Evolutionary conservation across 2,888 invertebrate species (phyloP).

Genomic region (Ennomos quercinarius): DNA sequence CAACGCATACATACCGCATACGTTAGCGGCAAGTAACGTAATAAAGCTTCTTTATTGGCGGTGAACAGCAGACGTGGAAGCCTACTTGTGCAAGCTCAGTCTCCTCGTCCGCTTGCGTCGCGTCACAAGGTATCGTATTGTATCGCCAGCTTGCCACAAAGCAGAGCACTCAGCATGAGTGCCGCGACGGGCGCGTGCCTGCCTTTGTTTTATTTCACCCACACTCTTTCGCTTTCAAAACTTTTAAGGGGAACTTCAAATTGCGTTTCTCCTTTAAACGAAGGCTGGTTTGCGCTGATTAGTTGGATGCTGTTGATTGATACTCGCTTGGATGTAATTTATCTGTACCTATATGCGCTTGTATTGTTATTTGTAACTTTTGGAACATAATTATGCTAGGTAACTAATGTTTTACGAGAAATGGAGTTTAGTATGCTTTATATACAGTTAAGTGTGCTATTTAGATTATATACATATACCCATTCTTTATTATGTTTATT

Average conservation of each 20-base stretch:
- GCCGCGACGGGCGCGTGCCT: conserved; percentile 75
- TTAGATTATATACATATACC: too few species aligned
- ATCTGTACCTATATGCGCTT: conserved; percentile 40
- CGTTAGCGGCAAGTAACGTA: conserved; percentile 44
- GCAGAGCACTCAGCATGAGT: conserved; percentile 83
- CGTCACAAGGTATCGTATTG: conserved; percentile 66
- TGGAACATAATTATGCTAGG: not conserved
- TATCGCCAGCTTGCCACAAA: conserved; percentile 77
- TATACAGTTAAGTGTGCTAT: too few species aligned
- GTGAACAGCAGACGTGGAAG: conserved; percentile 35
- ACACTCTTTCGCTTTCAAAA: conserved; percentile 78
- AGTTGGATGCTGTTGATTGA: conserved; percentile 54
- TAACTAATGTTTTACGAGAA: conserved; percentile 5
- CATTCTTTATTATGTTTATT: too few species aligned
- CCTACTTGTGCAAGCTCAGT: conserved; percentile 53
- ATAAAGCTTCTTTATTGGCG: conserved; percentile 53
- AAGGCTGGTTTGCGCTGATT: conserved; percentile 68
- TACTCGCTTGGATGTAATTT: conserved; percentile 43
- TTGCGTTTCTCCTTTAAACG: conserved; percentile 75
- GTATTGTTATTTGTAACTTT: conserved; percentile 17
- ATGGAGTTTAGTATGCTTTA: not conserved
- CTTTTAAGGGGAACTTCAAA: conserved; percentile 78
- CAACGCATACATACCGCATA: conserved; percentile 18
- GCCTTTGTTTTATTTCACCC: conserved; percentile 83
- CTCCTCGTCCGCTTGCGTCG: conserved; percentile 43